Evolutionary conservation across 2,113 vertebrate species (phyloP).

Genomic region (Rattus rattus): DNA sequence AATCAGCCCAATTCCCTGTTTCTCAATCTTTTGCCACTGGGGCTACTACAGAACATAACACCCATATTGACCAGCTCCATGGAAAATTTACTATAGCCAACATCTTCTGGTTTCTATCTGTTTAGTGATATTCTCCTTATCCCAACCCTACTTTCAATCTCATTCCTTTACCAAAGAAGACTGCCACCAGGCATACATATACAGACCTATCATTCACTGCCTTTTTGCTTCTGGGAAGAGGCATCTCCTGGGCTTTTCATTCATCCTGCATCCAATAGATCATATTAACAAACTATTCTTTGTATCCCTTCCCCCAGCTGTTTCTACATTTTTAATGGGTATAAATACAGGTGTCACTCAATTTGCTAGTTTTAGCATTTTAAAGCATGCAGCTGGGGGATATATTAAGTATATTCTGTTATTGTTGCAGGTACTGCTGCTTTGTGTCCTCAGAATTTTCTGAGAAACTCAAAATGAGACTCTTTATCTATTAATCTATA

Average conservation of each 20-base stretch:
- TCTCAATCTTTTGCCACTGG: conserved; percentile 54
- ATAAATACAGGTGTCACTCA: neutral
- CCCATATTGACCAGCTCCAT: neutral
- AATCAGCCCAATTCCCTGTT: conserved; percentile 40
- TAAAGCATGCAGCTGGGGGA: neutral
- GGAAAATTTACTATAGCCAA: conserved; percentile 1
- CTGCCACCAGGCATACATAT: neutral
- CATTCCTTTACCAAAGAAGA: neutral
- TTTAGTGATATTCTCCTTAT: neutral
- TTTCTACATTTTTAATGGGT: neutral
- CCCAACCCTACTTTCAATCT: neutral
- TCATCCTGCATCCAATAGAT: neutral
- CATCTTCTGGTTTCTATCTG: conserved; percentile 1
- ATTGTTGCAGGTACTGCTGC: neutral
- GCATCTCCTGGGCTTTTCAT: neutral
- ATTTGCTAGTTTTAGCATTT: neutral
- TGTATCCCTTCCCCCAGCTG: neutral
- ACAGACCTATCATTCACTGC: neutral
- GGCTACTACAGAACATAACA: conserved; percentile 29
- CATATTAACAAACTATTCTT: neutral
- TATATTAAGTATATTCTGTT: neutral
- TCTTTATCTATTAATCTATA: neutral
- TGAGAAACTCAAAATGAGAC: neutral
- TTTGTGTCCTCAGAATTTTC: neutral
- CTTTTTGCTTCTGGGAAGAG: neutral